A percentile compares a stretch with the other conserved stretches of the same genome.
Conservation (phyloP, 2,888 invertebrate species). For the Dryococelus australis region DNA sequence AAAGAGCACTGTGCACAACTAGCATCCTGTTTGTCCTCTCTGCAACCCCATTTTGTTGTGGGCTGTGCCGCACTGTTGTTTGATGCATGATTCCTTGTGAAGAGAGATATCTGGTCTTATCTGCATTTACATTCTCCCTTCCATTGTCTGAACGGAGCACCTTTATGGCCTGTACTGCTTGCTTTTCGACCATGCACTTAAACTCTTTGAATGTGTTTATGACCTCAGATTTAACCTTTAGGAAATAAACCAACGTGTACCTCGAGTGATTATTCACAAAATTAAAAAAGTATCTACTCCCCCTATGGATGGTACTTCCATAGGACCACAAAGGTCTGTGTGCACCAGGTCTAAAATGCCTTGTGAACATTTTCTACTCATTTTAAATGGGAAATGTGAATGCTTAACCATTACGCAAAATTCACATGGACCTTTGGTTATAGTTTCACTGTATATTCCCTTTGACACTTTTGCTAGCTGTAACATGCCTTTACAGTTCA, state of each 20-base stretch:
- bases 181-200: background rate
- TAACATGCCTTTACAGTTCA: too few relatives aligned
- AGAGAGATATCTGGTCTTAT: too few relatives aligned
- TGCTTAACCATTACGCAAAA: background rate
- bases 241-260: background rate
- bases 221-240: background rate
- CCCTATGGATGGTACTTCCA: background rate
- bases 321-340: background rate
- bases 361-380: background rate
- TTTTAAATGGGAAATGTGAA: background rate
- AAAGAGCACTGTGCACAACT: too few relatives aligned
- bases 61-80: too few relatives aligned
- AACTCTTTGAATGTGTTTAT: background rate
- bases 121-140: background rate
- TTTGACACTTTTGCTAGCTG: background rate
- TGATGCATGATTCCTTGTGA: too few relatives aligned
- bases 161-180: background rate
- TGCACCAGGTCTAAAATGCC: too few relatives aligned
- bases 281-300: background rate
- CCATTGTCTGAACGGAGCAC: background rate
- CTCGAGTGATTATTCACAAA: background rate
- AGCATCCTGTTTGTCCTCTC: too few relatives aligned
- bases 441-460: background rate
- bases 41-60: too few relatives aligned
- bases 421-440: background rate